Conservation (phyloP, 37 sponge, comb jelly and placozoan species). For the Bolinopsis microptera region DNA sequence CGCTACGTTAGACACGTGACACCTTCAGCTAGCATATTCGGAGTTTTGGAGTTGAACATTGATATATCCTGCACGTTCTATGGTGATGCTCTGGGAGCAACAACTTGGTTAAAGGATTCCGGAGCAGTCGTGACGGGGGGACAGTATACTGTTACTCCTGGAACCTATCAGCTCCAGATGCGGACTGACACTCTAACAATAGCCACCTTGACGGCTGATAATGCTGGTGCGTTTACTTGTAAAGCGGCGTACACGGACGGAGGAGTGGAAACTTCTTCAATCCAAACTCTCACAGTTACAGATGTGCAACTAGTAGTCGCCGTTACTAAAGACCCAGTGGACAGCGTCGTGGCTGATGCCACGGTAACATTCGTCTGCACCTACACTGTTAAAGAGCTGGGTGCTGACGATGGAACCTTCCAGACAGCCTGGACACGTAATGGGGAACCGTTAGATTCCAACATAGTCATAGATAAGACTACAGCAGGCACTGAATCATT, state of each 20-base stretch:
- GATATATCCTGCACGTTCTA: slow-evolving; percentile 1
- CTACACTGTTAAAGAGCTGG: not conserved
- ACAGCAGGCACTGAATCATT: not conserved
- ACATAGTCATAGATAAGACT: not conserved
- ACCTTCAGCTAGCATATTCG: not conserved
- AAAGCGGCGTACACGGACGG: not conserved
- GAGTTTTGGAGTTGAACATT: not conserved
- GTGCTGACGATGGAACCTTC: not conserved
- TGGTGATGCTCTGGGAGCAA: not conserved
- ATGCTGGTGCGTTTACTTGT: not conserved
- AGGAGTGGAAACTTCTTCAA: not conserved
- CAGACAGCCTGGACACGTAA: not conserved
- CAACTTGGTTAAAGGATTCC: not conserved
- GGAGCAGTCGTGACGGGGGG: not conserved
- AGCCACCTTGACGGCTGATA: not conserved
- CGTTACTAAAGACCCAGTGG: not conserved
- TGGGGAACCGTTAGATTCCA: not conserved
- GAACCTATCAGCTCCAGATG: not conserved
- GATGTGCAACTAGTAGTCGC: not conserved
- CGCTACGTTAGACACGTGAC: not conserved
- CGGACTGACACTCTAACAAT: not conserved
- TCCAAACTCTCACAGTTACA: not conserved
- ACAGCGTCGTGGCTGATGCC: not conserved
- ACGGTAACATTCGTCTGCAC: not conserved
- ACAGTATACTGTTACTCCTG: not conserved